Base-by-base conservation (phyloP, 2,888 invertebrate genomes). In the Melinaea menophilus region DNA sequence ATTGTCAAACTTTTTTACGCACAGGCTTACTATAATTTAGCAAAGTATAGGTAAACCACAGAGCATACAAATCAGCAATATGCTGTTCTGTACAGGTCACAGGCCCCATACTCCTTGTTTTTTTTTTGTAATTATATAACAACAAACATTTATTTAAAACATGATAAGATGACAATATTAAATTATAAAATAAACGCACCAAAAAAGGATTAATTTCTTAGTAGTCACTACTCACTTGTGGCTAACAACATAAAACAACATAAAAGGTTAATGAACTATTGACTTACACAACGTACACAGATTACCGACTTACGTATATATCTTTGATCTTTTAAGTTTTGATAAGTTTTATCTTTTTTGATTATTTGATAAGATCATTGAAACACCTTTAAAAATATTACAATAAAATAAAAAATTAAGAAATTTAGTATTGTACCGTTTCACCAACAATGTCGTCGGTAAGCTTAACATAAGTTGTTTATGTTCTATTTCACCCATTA, bases 1-100 rank as follows among this genome's bases (percentile, higher is more conserved):
- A 69, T 70, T 67, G 69, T 68, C 68, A 63, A 63, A 64, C 55
- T 64, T 56, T 60, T 35, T 47, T 56, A 59, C 45, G 45, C 55
- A 60, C 60, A 60, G 60, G 46, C 54, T 54, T 13, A 35, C 35
- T 51, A 51, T 31, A 51, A 51, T 7, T 31, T 31, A 22, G 9
- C 9, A 31, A 9, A 41, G 41, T 41, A 9, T 9, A 41, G 9
- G 31, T 22, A 51, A 5, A 7, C 33, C 48, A 61, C 59, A 57
- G 51, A 55, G 48, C 56, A 61, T 47, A 56, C 22, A n/a, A 12
- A 47, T 13, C 41, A 57, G 22, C 22, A n/a, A n/a, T 22, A 7
- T 33, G 35, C n/a, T 12, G 12, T n/a, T 3, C n/a, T 37, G 35
- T 22, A 37, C 31, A 11, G n/a, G n/a, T 22, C 22, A 22, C 22